A percentile compares a stretch with the other conserved stretches of the same genome.
Evolutionary conservation across 2,797 vertebrate species (phyloP).

Genomic region (Phoebastria nigripes): DNA sequence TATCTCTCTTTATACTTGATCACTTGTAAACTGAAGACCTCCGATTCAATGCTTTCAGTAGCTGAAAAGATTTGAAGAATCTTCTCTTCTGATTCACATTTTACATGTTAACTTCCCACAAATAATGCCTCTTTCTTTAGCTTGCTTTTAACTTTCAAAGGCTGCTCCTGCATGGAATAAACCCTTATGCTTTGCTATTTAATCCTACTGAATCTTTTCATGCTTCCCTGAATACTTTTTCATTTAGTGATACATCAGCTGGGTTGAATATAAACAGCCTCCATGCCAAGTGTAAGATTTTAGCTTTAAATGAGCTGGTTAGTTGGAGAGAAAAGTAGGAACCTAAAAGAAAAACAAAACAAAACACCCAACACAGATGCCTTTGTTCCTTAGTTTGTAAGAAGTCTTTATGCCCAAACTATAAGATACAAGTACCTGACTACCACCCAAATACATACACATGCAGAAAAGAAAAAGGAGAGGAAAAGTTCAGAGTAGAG

Average conservation of each 20-base stretch:
- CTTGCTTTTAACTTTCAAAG: background rate
- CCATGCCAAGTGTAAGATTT: background rate
- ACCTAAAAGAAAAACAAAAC: background rate
- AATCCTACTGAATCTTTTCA: background rate
- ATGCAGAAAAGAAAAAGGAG: background rate
- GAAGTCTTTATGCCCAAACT: background rate
- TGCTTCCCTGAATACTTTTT: background rate
- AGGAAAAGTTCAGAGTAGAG: background rate
- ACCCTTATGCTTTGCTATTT: background rate
- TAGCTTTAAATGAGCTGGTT: background rate
- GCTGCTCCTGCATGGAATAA: background rate
- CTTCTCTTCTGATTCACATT: background rate
- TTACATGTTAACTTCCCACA: background rate
- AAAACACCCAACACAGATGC: background rate
- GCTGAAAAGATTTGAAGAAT: background rate
- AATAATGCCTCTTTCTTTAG: background rate
- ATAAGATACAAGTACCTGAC: background rate
- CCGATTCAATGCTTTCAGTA: background rate
- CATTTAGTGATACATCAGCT: background rate
- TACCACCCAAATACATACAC: background rate
- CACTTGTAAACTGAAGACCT: background rate
- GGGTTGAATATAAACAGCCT: background rate
- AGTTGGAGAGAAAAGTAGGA: background rate
- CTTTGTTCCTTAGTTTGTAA: background rate
- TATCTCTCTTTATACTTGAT: background rate